phyloP scores from a whole-genome alignment of 2,113 vertebrate genomes.

The Protobothrops flavoviridis region DNA sequence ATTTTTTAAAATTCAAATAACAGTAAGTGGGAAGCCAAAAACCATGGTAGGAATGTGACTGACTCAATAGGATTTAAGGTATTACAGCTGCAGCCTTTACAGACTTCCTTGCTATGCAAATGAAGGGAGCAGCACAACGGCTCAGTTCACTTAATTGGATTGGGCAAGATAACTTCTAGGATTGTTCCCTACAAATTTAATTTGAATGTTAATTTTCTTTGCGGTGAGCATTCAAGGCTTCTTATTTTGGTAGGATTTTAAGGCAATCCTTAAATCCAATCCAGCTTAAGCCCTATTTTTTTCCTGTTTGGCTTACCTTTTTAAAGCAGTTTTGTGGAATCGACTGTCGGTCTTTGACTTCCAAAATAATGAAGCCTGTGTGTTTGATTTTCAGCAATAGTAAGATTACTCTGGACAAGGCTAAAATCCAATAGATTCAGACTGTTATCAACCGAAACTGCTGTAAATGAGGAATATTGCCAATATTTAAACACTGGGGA shows the following conservation, averaged over 20 bases:
- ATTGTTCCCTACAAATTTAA: neutral
- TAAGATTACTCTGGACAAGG: neutral
- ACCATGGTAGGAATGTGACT: conserved; percentile 16
- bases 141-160: neutral
- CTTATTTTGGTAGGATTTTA: neutral
- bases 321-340: neutral
- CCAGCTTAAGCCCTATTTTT: neutral
- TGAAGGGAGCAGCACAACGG: neutral
- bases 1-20: neutral
- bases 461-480: neutral
- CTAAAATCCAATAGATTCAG: neutral
- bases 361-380: conserved; percentile 40
- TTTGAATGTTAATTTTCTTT: conserved; percentile 19
- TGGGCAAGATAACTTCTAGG: neutral
- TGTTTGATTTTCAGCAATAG: conserved; percentile 20
- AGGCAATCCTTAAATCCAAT: neutral
- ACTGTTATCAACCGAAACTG: neutral
- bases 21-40: conserved; percentile 43
- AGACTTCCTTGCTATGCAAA: neutral
- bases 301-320: conserved; percentile 37
- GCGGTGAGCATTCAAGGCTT: fast-evolving
- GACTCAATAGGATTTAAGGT: conserved; percentile 1
- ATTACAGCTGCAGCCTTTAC: neutral
- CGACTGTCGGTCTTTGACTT: conserved; percentile 36
- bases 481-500: neutral